Conservation (phyloP, 2,113 vertebrate genomes). For the Hucho hucho region DNA sequence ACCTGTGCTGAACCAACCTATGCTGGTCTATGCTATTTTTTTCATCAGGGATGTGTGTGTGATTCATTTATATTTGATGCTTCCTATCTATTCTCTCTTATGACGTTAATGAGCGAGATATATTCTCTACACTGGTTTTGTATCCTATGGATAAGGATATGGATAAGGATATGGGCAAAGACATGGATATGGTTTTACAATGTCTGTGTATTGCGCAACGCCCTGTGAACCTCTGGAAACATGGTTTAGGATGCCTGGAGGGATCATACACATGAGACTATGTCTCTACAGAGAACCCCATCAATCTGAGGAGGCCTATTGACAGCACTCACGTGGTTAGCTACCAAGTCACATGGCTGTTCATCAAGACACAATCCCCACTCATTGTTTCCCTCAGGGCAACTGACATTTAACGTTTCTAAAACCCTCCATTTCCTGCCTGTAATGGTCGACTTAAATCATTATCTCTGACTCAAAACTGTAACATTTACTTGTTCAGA, state of each 20-base stretch:
- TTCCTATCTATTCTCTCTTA: no score
- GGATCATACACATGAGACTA: conserved; percentile 20
- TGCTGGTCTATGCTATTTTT: no score
- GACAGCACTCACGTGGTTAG: conserved; percentile 57
- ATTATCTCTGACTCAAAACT: conserved; percentile 24
- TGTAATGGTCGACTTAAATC: background rate
- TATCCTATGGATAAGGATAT: no score
- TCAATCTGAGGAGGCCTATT: conserved; percentile 54
- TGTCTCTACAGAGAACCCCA: conserved; percentile 36
- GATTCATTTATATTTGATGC: no score
- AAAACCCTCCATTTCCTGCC: no score
- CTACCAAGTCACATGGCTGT: conserved; percentile 61
- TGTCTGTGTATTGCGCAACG: no score
- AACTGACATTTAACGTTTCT: conserved; percentile 44
- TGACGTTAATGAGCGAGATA: no score
- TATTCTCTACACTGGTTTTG: no score
- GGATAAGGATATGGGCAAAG: no score
- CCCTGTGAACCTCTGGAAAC: conserved; percentile 21
- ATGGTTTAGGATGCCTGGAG: conserved; percentile 8
- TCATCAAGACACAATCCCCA: conserved; percentile 57
- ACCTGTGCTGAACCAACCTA: no score
- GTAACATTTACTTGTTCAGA: background rate
- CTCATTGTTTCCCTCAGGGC: conserved; percentile 49
- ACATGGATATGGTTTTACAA: no score
- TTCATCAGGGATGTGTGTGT: no score